Conservation (phyloP, 2,113 vertebrate genomes). For the Cololabis saira region DNA sequence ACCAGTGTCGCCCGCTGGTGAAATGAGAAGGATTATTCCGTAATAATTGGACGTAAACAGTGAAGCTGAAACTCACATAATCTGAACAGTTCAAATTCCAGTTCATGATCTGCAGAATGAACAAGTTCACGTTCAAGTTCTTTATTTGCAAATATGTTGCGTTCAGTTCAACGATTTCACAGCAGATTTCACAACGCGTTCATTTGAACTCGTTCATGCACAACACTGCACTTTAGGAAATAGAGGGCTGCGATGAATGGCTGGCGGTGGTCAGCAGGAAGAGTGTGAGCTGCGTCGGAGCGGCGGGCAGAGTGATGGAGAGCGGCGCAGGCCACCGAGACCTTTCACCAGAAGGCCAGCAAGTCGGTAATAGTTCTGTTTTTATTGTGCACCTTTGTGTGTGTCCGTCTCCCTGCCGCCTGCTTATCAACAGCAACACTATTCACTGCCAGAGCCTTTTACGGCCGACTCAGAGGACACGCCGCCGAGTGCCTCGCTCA, state of each 20-base stretch:
- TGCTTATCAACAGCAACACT: slow-evolving; percentile 27
- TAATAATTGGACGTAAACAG: too few relatives aligned
- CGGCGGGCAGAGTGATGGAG: slow-evolving; percentile 10
- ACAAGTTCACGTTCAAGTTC: too few relatives aligned
- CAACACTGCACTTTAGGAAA: slow-evolving; percentile 62
- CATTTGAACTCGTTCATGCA: too few relatives aligned
- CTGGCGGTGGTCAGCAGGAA: slow-evolving; percentile 26
- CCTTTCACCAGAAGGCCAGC: slow-evolving; percentile 31
- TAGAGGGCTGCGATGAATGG: slow-evolving; percentile 49
- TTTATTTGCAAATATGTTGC: too few relatives aligned
- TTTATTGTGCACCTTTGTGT: slow-evolving; percentile 34
- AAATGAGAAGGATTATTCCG: too few relatives aligned
- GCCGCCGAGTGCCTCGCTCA: background rate
- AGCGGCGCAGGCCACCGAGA: slow-evolving; percentile 50
- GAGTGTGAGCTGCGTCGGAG: slow-evolving; percentile 29
- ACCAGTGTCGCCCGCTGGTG: too few relatives aligned
- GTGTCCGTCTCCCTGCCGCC: slow-evolving; percentile 23
- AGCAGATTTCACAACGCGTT: too few relatives aligned
- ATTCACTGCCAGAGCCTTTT: slow-evolving; percentile 16
- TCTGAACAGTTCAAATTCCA: too few relatives aligned
- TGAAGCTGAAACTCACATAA: too few relatives aligned
- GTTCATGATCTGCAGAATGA: too few relatives aligned
- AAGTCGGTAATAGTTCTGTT: slow-evolving; percentile 41
- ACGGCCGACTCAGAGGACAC: background rate
- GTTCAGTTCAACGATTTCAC: too few relatives aligned